phyloP scores from a whole-genome alignment of 2,888 invertebrate species.

The Stomorhina lunata region DNA sequence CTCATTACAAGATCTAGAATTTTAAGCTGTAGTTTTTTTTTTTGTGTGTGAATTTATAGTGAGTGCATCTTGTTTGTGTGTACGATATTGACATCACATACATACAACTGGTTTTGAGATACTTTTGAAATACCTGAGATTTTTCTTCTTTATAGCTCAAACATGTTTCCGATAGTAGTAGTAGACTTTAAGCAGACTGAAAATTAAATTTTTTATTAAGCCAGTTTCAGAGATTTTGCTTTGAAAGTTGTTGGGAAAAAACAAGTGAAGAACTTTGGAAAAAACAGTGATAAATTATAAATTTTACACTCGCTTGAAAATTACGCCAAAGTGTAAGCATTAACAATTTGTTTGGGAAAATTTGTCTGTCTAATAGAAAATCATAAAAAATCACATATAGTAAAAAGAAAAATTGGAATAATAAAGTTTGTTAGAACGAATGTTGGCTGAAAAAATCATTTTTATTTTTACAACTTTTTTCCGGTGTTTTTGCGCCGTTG shows the following conservation, averaged over 20 bases:
- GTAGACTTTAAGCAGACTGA: constrained; percentile 50
- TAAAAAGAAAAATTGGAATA: too few relatives aligned
- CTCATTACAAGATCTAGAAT: background rate
- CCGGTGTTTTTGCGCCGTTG: background rate
- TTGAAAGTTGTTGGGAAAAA: constrained; percentile 6
- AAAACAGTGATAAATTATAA: background rate
- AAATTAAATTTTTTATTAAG: constrained; percentile 14
- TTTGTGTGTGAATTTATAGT: background rate
- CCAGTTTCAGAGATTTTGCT: background rate
- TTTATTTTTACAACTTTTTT: background rate
- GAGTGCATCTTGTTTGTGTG: background rate
- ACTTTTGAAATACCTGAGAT: too few relatives aligned
- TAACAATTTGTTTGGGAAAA: constrained; percentile 10
- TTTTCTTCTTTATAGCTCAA: too few relatives aligned
- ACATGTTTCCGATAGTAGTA: background rate
- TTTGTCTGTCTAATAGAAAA: constrained; percentile 1
- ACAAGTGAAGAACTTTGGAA: constrained; percentile 40
- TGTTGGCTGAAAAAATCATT: background rate
- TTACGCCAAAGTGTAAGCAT: background rate
- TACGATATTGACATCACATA: constrained; percentile 29
- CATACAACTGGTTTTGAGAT: too few relatives aligned
- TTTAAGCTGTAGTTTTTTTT: background rate
- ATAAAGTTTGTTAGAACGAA: too few relatives aligned
- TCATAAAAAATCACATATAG: background rate
- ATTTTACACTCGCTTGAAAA: background rate